phyloP scores from a whole-genome alignment of 2,113 vertebrate genomes.

The Chlorocebus sabaeus region DNA sequence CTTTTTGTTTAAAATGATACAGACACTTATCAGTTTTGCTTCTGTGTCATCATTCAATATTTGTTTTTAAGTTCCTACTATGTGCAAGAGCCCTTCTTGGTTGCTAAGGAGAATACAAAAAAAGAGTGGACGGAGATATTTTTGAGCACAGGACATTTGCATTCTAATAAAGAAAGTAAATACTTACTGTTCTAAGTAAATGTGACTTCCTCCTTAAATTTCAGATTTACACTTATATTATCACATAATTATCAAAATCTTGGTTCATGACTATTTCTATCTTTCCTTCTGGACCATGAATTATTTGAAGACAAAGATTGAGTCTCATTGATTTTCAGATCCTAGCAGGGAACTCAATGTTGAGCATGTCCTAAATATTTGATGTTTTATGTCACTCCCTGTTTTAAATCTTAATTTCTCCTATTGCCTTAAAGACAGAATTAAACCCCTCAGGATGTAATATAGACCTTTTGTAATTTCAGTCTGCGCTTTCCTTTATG shows the following conservation, averaged over 20 bases:
- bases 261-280: not conserved
- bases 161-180: slow-evolving; percentile 13
- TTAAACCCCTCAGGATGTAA: not conserved
- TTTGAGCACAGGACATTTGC: not conserved
- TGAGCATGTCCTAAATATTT: not conserved
- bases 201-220: not conserved
- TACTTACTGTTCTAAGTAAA: not conserved
- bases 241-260: not conserved
- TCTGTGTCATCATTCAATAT: not conserved
- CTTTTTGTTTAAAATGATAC: not conserved
- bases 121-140: not conserved
- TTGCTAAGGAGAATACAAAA: not conserved
- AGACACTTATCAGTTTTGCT: not conserved
- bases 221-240: not conserved
- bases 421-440: slow-evolving; percentile 10
- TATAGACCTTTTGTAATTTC: not conserved
- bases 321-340: not conserved
- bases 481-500: not conserved
- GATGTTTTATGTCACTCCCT: not conserved
- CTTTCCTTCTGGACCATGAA: not conserved
- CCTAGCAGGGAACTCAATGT: not conserved
- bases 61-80: not conserved
- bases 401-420: slow-evolving; percentile 22
- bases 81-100: not conserved
- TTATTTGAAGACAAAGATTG: not conserved